phyloP scores from a whole-genome alignment of 2,797 vertebrate genomes.

The Eulemur coronatus region DNA sequence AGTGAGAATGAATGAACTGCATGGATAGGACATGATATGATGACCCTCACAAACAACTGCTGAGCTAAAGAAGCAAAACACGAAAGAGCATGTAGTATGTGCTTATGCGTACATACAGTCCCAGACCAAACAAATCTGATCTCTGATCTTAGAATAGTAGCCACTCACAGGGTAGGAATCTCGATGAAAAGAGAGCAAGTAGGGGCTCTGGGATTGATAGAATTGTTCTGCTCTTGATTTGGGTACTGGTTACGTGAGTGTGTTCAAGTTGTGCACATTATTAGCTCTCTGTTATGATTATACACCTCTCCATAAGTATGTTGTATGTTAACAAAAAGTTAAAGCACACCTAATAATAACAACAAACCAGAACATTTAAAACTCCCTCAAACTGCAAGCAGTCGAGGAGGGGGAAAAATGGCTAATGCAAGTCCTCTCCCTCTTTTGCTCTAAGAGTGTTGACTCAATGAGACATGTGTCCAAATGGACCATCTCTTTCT shows the following conservation, averaged over 20 bases:
- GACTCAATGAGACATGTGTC: not conserved
- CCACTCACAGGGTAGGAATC: not conserved
- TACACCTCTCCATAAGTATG: not conserved
- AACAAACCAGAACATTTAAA: not conserved
- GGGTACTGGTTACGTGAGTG: not conserved
- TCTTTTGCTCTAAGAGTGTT: not conserved
- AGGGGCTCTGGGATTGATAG: not conserved
- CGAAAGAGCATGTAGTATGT: not conserved
- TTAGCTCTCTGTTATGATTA: not conserved
- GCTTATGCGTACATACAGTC: not conserved
- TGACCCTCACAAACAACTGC: not conserved
- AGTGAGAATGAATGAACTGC: not conserved
- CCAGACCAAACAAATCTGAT: not conserved
- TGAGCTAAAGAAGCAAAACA: not conserved
- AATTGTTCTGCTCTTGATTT: not conserved
- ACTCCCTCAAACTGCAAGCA: not conserved
- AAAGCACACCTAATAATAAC: not conserved
- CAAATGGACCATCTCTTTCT: not conserved
- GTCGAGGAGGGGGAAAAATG: not conserved
- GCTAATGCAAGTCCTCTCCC: not conserved
- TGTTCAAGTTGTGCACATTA: not conserved
- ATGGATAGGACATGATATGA: not conserved
- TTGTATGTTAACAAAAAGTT: not conserved
- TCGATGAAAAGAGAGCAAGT: not conserved
- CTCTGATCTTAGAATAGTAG: not conserved